These are phyloP conservation scores for Drosophila lacertosa DNA, from an alignment of 1,140 invertebrate species.

Conservation along the genomic window DNA sequence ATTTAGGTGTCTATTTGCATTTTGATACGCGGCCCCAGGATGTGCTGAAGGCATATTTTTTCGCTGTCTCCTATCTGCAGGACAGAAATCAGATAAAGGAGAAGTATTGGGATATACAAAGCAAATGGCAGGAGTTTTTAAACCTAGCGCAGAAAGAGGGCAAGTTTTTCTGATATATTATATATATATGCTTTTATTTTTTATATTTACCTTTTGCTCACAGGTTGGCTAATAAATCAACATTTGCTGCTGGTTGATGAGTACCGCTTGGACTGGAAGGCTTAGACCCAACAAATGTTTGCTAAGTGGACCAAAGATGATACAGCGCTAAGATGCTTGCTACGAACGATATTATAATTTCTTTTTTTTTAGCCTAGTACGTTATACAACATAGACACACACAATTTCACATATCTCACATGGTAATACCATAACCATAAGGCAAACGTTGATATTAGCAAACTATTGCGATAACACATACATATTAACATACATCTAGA, in stretches of 20 bases:
- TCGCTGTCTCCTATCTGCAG: slow-evolving; percentile 83
- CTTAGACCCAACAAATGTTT: slow-evolving; percentile 34
- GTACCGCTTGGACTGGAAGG: slow-evolving; percentile 84
- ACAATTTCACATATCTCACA: slow-evolving; percentile 66
- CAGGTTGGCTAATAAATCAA: slow-evolving; percentile 85
- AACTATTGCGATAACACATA: slow-evolving; percentile 55
- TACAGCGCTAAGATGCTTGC: slow-evolving; percentile 48
- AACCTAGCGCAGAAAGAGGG: slow-evolving; percentile 76
- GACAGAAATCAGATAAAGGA: slow-evolving; percentile 84
- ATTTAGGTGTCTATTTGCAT: slow-evolving; percentile 80
- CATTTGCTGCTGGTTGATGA: slow-evolving; percentile 85
- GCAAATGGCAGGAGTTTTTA: slow-evolving; percentile 82
- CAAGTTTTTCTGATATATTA: slow-evolving; percentile 32
- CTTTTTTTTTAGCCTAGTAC: slow-evolving; percentile 37
- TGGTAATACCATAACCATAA: slow-evolving; percentile 43
- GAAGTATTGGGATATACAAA: slow-evolving; percentile 85
- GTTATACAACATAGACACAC: slow-evolving; percentile 33
- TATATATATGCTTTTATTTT: neutral
- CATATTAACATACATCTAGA: slow-evolving; percentile 43
- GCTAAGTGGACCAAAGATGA: slow-evolving; percentile 34
- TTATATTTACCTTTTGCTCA: neutral
- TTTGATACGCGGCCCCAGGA: slow-evolving; percentile 78
- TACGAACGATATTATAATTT: slow-evolving; percentile 39
- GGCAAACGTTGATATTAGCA: slow-evolving; percentile 61
- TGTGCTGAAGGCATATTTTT: slow-evolving; percentile 83